Evolutionary conservation across 2,888 invertebrate species (phyloP).

Genomic region (Andrena minutula): DNA sequence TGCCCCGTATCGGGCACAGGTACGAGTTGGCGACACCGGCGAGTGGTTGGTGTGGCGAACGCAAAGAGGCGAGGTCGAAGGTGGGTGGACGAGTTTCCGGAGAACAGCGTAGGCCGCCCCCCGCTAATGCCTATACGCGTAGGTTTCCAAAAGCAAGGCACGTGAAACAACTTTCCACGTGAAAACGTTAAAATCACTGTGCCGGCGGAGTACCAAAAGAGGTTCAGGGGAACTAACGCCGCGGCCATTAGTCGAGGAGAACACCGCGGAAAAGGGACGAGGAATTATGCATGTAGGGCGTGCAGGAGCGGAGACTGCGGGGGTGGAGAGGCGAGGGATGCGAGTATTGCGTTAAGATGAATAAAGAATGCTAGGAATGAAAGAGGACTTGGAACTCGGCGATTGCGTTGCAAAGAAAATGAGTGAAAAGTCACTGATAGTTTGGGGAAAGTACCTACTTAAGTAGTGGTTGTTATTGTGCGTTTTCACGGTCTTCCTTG

Average conservation of each 20-base stretch:
- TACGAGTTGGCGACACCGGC: conserved; percentile 54
- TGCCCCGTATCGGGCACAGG: conserved; percentile 39
- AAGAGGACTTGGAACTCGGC: too few species aligned
- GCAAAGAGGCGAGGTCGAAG: conserved; percentile 82
- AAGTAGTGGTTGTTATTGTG: too few species aligned
- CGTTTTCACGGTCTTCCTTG: too few species aligned
- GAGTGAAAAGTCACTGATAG: too few species aligned
- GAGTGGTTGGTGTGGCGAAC: conserved; percentile 71
- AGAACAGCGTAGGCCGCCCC: conserved; percentile 77
- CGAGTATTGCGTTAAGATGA: too few species aligned
- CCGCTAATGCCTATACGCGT: conserved; percentile 63
- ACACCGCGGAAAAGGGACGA: neutral
- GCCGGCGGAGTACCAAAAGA: neutral
- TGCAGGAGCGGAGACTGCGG: conserved; percentile 35
- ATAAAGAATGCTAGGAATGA: too few species aligned
- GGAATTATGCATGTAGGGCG: neutral
- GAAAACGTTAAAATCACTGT: conserved; percentile 39
- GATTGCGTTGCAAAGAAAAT: too few species aligned
- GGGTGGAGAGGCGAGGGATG: too few species aligned
- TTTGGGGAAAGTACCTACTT: too few species aligned
- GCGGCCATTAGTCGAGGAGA: neutral
- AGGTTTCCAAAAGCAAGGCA: conserved; percentile 66
- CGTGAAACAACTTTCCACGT: conserved; percentile 65
- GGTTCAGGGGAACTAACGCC: neutral
- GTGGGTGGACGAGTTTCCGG: conserved; percentile 83